phyloP scores from a whole-genome alignment of 1,140 invertebrate species.

The Drosophila takahashii region DNA sequence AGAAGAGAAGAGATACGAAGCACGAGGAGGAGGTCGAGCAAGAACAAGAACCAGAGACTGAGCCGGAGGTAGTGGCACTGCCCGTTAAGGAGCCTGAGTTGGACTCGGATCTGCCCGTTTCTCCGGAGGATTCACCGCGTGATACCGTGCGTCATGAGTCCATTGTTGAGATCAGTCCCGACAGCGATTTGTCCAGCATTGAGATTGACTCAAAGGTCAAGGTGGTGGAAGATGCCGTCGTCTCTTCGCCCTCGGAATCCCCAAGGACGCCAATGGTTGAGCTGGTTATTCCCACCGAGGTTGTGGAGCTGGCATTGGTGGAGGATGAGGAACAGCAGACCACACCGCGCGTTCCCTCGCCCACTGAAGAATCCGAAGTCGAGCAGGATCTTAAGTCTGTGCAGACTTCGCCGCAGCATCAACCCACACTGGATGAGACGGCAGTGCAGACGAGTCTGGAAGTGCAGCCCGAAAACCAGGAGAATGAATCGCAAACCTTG shows the following conservation, averaged over 20 bases:
- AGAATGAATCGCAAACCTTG: conserved; percentile 79
- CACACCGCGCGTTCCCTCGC: conserved; percentile 73
- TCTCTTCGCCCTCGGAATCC: conserved; percentile 70
- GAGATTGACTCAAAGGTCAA: conserved; percentile 87
- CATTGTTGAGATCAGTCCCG: conserved; percentile 69
- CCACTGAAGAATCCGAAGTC: conserved; percentile 12
- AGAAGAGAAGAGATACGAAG: conserved; percentile 79
- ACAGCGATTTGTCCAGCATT: conserved; percentile 81
- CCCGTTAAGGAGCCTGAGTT: conserved; percentile 60
- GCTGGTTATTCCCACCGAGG: conserved; percentile 86
- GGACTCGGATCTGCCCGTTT: conserved; percentile 82
- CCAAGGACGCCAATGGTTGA: conserved; percentile 83
- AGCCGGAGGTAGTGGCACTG: conserved; percentile 52
- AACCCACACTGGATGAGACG: conserved; percentile 81
- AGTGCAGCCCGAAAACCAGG: conserved; percentile 67
- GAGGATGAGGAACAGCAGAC: conserved; percentile 86
- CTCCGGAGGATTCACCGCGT: conserved; percentile 58
- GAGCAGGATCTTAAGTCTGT: conserved; percentile 86
- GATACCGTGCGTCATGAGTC: conserved; percentile 61
- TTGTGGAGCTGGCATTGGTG: conserved; percentile 86
- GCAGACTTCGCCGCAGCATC: conserved; percentile 87
- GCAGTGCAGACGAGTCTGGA: conserved; percentile 85
- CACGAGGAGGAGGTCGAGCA: conserved; percentile 41
- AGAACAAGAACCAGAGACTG: conserved; percentile 43
- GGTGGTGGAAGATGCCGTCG: conserved; percentile 87